These are phyloP conservation scores for Babyrousa celebensis DNA, from an alignment of 2,797 vertebrate species.

Conservation along the genomic window DNA sequence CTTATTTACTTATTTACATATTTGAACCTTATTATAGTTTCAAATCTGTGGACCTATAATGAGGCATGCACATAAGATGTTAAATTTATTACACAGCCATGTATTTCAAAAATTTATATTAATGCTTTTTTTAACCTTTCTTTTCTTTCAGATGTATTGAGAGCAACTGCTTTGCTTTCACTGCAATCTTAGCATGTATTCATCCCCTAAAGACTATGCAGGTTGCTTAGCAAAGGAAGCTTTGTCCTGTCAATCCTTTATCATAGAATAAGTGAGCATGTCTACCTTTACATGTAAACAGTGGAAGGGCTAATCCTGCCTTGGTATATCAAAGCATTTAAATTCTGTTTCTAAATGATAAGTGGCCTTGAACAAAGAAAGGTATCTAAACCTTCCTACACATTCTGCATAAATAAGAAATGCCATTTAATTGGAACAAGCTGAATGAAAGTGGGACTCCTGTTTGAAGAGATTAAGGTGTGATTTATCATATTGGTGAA, in stretches of 20 bases:
- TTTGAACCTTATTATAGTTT: no score
- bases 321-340: slow-evolving; percentile 74
- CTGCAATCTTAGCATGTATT: slow-evolving; percentile 51
- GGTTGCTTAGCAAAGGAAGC: slow-evolving; percentile 80
- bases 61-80: neutral
- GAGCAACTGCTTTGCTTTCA: slow-evolving; percentile 66
- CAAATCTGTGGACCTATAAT: neutral
- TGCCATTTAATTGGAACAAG: slow-evolving; percentile 70
- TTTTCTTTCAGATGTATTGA: neutral
- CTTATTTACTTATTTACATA: no score
- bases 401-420: slow-evolving; percentile 66
- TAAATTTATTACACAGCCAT: neutral
- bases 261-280: slow-evolving; percentile 76
- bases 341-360: slow-evolving; percentile 82
- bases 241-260: slow-evolving; percentile 78
- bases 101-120: slow-evolving; percentile 1
- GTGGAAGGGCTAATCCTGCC: slow-evolving; percentile 79
- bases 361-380: slow-evolving; percentile 73
- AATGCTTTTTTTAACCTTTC: neutral
- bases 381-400: neutral
- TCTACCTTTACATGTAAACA: slow-evolving; percentile 80
- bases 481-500: slow-evolving; percentile 65
- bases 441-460: neutral
- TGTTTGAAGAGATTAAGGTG: slow-evolving; percentile 70
- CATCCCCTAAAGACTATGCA: slow-evolving; percentile 64